Conservation (phyloP, 2,888 invertebrate genomes). For the Polydrusus pterygomalis region DNA sequence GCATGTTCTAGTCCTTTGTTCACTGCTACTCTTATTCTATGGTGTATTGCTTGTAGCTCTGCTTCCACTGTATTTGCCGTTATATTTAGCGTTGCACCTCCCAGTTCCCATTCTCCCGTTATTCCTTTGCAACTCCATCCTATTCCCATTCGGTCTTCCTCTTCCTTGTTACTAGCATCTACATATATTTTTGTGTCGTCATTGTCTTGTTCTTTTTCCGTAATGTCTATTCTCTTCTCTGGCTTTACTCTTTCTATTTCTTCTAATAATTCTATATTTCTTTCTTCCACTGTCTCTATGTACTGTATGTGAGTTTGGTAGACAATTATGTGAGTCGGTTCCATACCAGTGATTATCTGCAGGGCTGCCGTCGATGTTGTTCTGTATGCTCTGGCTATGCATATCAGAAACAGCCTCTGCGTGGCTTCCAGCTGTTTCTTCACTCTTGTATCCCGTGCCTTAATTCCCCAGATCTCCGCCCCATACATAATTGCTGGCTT, state of each 20-base stretch:
- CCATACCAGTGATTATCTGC: constrained; percentile 42
- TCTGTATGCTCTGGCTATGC: constrained; percentile 52
- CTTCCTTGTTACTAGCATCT: neutral
- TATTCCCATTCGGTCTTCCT: neutral
- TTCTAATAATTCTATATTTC: neutral
- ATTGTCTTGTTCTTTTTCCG: neutral
- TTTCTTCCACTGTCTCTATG: neutral
- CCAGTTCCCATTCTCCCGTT: neutral
- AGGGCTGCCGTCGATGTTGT: constrained; percentile 49
- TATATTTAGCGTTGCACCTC: neutral
- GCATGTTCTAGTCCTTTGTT: neutral
- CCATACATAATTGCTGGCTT: constrained; percentile 48
- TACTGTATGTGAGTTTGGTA: neutral
- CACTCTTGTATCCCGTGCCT: constrained; percentile 42
- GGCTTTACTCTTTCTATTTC: neutral
- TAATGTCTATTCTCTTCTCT: neutral
- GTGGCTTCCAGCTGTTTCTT: constrained; percentile 49
- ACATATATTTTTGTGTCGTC: neutral
- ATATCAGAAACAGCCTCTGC: constrained; percentile 53
- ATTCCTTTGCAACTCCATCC: neutral
- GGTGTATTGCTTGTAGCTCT: neutral
- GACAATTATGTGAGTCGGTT: constrained; percentile 36
- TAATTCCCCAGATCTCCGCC: constrained; percentile 56
- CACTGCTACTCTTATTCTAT: neutral
- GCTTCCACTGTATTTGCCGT: neutral